phyloP scores from a whole-genome alignment of 2,888 invertebrate species.

The Drosophila imparisetae region DNA sequence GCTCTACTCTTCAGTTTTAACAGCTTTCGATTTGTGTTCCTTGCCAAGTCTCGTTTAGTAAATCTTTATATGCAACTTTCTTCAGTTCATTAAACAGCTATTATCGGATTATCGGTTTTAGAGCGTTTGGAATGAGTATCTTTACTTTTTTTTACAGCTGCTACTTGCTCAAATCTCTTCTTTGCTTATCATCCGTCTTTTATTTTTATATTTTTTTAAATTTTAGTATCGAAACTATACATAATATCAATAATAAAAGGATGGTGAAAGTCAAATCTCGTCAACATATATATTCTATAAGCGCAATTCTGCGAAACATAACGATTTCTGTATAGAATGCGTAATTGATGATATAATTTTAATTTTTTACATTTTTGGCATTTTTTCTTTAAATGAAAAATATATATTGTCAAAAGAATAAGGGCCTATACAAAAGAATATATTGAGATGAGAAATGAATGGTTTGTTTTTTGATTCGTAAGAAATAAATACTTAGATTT shows the following conservation, averaged over 20 bases:
- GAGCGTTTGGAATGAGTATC: not conserved
- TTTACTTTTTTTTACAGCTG: not conserved
- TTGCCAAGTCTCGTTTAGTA: not conserved
- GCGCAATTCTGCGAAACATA: not conserved
- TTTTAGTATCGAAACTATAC: not conserved
- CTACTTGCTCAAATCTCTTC: not conserved
- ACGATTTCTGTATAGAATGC: not conserved
- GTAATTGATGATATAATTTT: not conserved
- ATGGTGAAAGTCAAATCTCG: not conserved
- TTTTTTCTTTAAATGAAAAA: not conserved
- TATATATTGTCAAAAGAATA: too few species aligned
- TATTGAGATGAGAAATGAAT: too few species aligned
- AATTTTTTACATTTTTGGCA: fast-evolving
- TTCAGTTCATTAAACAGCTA: not conserved
- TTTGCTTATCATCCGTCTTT: not conserved
- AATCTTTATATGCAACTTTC: not conserved
- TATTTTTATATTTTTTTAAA: too few species aligned
- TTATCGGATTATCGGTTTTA: not conserved
- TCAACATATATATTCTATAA: not conserved
- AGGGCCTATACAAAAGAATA: too few species aligned
- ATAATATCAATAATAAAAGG: not conserved
- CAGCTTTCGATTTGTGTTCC: constrained; percentile 1
- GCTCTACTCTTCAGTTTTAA: not conserved
- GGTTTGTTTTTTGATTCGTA: too few species aligned
- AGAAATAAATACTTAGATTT: too few species aligned